Percentiles rank a stretch among this genome's conserved stretches.
Evolutionary conservation across 2,888 invertebrate genomes (phyloP).

Genomic region (Empis stercorea): DNA sequence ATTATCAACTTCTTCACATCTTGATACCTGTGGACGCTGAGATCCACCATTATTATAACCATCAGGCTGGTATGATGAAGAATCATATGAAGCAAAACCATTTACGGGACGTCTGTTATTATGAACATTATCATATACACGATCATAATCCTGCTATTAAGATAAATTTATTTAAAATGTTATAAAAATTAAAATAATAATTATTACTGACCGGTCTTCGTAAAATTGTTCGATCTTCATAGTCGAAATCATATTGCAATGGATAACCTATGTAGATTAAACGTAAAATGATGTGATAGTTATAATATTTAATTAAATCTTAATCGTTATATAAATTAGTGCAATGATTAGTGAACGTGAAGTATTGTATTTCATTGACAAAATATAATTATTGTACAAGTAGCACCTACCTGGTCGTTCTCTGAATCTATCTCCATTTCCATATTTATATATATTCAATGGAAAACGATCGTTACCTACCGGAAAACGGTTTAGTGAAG

Average conservation of each 20-base stretch:
- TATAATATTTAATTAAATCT: neutral
- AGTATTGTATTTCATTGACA: too few relatives aligned
- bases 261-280: too few relatives aligned
- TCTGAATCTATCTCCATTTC: conserved; percentile 40
- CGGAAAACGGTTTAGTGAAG: conserved; percentile 42
- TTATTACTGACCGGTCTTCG: conserved; percentile 8
- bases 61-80: conserved; percentile 16
- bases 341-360: too few relatives aligned
- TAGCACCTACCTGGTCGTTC: conserved; percentile 25
- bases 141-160: conserved; percentile 20
- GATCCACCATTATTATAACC: conserved; percentile 18
- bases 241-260: conserved; percentile 31
- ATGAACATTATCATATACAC: conserved; percentile 28
- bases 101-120: conserved; percentile 17
- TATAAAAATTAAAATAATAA: neutral
- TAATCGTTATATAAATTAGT: too few relatives aligned
- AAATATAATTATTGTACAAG: too few relatives aligned
- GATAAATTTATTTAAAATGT: conserved; percentile 13
- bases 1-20: conserved; percentile 70
- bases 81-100: conserved; percentile 29
- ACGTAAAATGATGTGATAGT: conserved; percentile 6
- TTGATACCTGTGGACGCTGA: conserved; percentile 37
- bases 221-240: conserved; percentile 29
- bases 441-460: conserved; percentile 36
- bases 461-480: conserved; percentile 39